Base-by-base conservation (phyloP, 2,797 vertebrate species). In the Linurgus olivaceus region DNA sequence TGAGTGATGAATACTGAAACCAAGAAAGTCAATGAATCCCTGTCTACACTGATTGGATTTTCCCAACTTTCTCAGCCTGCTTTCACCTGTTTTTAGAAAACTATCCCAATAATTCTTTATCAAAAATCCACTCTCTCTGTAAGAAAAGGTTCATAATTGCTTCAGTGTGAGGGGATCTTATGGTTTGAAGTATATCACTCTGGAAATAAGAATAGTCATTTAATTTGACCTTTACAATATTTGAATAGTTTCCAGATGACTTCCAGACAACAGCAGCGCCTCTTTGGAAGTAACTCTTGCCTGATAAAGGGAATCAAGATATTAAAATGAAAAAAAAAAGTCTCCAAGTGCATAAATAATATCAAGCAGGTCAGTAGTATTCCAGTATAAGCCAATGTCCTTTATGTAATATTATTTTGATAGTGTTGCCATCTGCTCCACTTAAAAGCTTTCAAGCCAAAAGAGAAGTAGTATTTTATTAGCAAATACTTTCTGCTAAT, bases 211-310 rank as follows among this genome's bases (percentile, higher is more conserved):
- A 66, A 16, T 38, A 72, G 62, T 72, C 33, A 94, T 86, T 93
- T 92, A 90, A 91, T 94, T 89, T 93, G 62, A 92, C 66, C 63
- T 82, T 88, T 76, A 28, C 7, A n/a, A 76, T 28, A 12, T 76
- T 68, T 89, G 54, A 83, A 72, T n/a, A 50, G 17, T 59, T 90
- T 96, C 77, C 83, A 92, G 71, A 73, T 90, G 75, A 93, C 44
- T 93, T 96, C 80, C 80, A 96, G 81, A 73, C 15, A 35, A 55
- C 26, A 86, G 37, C 26, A 70, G 33, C 42, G 37, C 28, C 71
- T 92, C 54, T 83, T 81, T 94, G 67, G 58, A 95, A 87, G 35
- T 37, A 94, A 71, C 14, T 86, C 74, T 76, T 92, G 33, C 8
- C 48, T 87, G 72, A 83, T 94, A 82, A 87, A 89, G 44, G 16